Conservation (phyloP, 2,113 vertebrate species). For the Rhinoptilus africanus region DNA sequence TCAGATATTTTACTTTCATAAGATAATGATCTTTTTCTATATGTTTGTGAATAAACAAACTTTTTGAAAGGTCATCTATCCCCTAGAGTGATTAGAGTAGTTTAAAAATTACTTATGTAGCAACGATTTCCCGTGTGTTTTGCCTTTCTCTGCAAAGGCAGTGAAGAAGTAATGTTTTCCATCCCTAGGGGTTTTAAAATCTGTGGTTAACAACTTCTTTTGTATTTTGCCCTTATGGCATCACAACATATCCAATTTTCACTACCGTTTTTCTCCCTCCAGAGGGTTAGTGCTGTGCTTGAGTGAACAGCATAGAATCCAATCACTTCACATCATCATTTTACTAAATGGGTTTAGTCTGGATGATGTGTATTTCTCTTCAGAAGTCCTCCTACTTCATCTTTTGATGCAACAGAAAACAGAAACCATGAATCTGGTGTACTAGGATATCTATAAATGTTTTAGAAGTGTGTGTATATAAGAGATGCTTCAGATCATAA, state of each 20-base stretch:
- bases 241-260: not conserved
- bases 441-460: not conserved
- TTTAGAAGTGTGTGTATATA: not conserved
- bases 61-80: not conserved
- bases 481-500: not conserved
- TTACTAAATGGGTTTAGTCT: not conserved
- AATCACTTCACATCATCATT: not conserved
- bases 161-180: not conserved
- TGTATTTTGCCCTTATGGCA: not conserved
- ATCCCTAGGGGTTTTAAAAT: not conserved
- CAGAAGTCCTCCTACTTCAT: not conserved
- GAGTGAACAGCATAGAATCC: not conserved
- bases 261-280: not conserved
- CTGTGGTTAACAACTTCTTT: not conserved
- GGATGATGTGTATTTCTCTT: not conserved
- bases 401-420: not conserved
- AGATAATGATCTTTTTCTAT: not conserved
- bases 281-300: not conserved
- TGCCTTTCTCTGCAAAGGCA: not conserved
- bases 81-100: not conserved
- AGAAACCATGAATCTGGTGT: not conserved
- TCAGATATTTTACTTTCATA: not conserved
- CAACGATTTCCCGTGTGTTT: not conserved
- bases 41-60: not conserved
- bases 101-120: not conserved